Conservation (phyloP, 2,888 invertebrate species). For the Anthophora plumipes region DNA sequence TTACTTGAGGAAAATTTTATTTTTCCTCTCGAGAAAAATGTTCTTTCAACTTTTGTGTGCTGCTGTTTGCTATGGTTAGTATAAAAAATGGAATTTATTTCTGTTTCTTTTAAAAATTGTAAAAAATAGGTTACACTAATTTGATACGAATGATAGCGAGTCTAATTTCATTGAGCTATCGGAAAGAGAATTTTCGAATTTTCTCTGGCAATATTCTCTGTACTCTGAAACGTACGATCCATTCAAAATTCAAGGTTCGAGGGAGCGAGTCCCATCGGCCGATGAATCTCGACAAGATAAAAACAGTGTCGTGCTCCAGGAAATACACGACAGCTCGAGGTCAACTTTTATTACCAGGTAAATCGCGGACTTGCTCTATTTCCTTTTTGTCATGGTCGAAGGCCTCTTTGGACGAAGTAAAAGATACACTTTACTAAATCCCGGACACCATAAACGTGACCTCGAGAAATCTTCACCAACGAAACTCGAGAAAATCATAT, state of each 20-base stretch:
- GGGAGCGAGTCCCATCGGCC: constrained; percentile 36
- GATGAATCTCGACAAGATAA: constrained; percentile 57
- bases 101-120: too few relatives aligned
- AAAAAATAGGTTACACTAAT: too few relatives aligned
- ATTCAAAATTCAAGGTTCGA: constrained; percentile 54
- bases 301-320: constrained; percentile 42
- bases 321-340: constrained; percentile 58
- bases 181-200: too few relatives aligned
- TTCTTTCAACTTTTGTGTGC: too few relatives aligned
- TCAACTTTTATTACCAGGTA: constrained; percentile 60
- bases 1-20: too few relatives aligned
- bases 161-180: too few relatives aligned
- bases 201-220: too few relatives aligned
- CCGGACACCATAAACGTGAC: too few relatives aligned
- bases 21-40: too few relatives aligned
- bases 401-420: constrained; percentile 6
- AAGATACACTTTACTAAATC: constrained; percentile 14
- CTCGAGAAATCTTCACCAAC: not conserved
- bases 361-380: constrained; percentile 59
- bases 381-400: constrained; percentile 36
- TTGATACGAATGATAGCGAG: too few relatives aligned
- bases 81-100: too few relatives aligned
- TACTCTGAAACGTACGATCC: constrained; percentile 4
- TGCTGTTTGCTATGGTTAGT: too few relatives aligned
- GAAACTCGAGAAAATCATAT: not conserved